Conservation (phyloP, 2,797 vertebrate species). For the Heterohyrax brucei region DNA sequence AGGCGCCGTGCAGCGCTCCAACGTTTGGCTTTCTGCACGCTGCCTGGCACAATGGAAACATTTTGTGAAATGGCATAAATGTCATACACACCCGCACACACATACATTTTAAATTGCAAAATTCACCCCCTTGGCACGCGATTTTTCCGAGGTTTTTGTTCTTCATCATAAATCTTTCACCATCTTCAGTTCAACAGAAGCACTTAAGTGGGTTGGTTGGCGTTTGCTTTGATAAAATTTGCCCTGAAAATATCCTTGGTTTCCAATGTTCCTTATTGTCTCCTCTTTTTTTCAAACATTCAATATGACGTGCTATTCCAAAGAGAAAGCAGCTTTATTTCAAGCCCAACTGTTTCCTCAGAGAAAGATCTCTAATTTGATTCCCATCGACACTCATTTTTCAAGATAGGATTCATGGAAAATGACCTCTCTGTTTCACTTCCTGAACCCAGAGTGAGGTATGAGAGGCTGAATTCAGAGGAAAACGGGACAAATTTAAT, state of each 20-base stretch:
- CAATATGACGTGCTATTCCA: conserved; percentile 58
- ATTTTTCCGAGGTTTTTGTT: conserved; percentile 67
- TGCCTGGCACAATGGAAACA: conserved; percentile 87
- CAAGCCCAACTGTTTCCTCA: conserved; percentile 66
- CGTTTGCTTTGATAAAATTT: conserved; percentile 71
- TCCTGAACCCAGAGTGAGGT: neutral
- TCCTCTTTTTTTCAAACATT: conserved; percentile 61
- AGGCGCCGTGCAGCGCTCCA: conserved; percentile 82
- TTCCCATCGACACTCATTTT: conserved; percentile 57
- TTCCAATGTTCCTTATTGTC: conserved; percentile 39
- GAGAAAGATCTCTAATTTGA: conserved; percentile 62
- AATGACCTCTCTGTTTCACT: neutral
- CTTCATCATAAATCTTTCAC: conserved; percentile 77
- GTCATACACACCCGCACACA: conserved; percentile 80
- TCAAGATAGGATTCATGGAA: conserved; percentile 43
- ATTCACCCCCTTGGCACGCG: conserved; percentile 80
- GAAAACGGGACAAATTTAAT: neutral
- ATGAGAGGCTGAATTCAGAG: neutral
- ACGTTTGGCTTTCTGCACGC: conserved; percentile 82
- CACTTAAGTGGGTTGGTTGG: neutral
- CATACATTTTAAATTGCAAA: conserved; percentile 83
- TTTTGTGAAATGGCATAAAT: conserved; percentile 88
- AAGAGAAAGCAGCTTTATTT: conserved; percentile 73
- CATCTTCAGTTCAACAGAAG: conserved; percentile 31
- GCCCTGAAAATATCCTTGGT: conserved; percentile 25